Evolutionary conservation across 2,888 invertebrate genomes (phyloP).

Genomic region (Monopis laevigella): DNA sequence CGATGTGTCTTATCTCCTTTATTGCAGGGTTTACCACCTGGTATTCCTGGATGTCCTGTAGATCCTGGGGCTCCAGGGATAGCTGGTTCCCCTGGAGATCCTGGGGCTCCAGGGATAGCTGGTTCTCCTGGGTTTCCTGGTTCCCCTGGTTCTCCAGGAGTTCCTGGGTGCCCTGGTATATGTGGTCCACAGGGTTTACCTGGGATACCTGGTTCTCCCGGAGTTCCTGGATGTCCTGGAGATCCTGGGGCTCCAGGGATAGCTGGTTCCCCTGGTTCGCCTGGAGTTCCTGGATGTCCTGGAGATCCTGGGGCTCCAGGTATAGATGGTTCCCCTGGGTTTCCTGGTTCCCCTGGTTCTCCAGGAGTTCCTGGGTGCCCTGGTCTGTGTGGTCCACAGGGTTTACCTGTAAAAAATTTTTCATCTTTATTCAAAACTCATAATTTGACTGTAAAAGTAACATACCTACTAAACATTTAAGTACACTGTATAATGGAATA

Average conservation of each 20-base stretch:
- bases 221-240: background rate
- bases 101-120: background rate
- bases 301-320: conserved; percentile 10
- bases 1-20: background rate
- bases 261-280: conserved; percentile 15
- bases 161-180: conserved; percentile 4
- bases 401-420: background rate
- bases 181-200: conserved; percentile 22
- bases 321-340: background rate
- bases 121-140: conserved; percentile 14
- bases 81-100: background rate
- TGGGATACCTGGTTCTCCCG: conserved; percentile 16
- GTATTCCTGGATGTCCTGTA: conserved; percentile 18
- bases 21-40: background rate
- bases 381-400: conserved; percentile 20
- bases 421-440: too few species aligned
- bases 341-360: background rate
- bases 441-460: too few species aligned
- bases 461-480: too few species aligned
- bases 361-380: background rate
- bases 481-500: too few species aligned
- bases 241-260: background rate
- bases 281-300: conserved; percentile 23
- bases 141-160: conserved; percentile 8
- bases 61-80: conserved; percentile 6